Evolutionary conservation across 64 coral and sea anemone species (phyloP).

Genomic region (Astreopora myriophthalma): DNA sequence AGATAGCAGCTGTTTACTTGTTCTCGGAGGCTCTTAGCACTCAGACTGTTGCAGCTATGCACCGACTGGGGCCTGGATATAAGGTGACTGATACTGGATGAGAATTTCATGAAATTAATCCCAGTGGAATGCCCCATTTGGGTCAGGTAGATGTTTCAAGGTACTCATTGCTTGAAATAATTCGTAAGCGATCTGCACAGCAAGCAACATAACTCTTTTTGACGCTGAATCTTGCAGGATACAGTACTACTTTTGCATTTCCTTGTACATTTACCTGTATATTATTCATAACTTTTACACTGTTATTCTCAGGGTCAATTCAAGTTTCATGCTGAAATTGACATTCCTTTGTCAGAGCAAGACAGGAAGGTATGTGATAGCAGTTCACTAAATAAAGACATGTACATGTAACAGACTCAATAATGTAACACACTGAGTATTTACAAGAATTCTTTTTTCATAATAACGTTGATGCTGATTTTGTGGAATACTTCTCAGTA

Average conservation of each 20-base stretch:
- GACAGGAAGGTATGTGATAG: slow-evolving; percentile 76
- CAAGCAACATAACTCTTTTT: no score
- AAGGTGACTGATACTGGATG: slow-evolving; percentile 43
- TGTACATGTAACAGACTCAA: background rate
- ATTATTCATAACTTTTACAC: background rate
- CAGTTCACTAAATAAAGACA: background rate
- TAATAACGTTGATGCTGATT: no score
- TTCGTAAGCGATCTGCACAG: no score
- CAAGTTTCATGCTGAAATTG: slow-evolving; percentile 92
- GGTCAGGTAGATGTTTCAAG: no score
- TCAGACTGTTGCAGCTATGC: slow-evolving; percentile 79
- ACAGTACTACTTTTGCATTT: no score
- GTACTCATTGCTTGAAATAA: no score
- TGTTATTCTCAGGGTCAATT: slow-evolving; percentile 73
- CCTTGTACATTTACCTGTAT: background rate
- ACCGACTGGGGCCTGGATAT: slow-evolving; percentile 93
- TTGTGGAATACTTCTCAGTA: no score
- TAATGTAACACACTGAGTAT: no score
- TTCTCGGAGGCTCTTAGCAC: slow-evolving; percentile 81
- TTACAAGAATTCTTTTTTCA: no score
- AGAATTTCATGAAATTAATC: background rate
- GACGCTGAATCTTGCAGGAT: no score
- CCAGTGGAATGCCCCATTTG: no score
- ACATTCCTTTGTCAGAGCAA: slow-evolving; percentile 84
- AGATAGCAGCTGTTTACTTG: slow-evolving; percentile 93